phyloP scores from a whole-genome alignment of 2,888 invertebrate species.

The Drosophila mettleri region DNA sequence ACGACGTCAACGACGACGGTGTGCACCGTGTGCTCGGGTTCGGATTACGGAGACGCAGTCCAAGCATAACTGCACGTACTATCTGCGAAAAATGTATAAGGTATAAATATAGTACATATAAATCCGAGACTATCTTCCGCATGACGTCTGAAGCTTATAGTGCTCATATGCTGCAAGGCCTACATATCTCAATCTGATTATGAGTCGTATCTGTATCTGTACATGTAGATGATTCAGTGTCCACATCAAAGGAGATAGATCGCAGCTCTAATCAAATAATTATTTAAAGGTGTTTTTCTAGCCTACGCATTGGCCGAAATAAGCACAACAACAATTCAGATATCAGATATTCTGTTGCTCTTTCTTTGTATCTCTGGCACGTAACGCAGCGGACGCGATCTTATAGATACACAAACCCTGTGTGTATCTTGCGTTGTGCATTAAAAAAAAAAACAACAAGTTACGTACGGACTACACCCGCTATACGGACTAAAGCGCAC shows the following conservation, averaged over 20 bases:
- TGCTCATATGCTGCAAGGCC: background rate
- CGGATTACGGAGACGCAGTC: constrained; percentile 64
- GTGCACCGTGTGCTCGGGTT: constrained; percentile 54
- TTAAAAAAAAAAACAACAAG: constrained; percentile 72
- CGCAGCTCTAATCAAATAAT: constrained; percentile 39
- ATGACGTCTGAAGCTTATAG: constrained; percentile 55
- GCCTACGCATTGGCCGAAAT: constrained; percentile 55
- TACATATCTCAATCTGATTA: background rate
- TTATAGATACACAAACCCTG: constrained; percentile 53
- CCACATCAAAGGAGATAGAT: constrained; percentile 20
- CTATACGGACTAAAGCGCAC: constrained; percentile 41
- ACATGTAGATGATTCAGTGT: constrained; percentile 13
- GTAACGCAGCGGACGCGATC: constrained; percentile 44
- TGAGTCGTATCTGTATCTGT: constrained; percentile 5
- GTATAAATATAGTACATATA: constrained; percentile 21
- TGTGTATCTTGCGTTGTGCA: constrained; percentile 63
- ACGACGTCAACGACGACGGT: constrained; percentile 61
- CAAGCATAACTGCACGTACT: constrained; percentile 77
- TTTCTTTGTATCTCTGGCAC: constrained; percentile 36
- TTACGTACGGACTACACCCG: constrained; percentile 70
- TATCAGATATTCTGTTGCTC: constrained; percentile 44
- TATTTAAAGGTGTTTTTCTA: constrained; percentile 33
- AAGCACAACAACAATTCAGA: constrained; percentile 16
- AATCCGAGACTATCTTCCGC: constrained; percentile 59
- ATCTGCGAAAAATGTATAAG: constrained; percentile 45